Percentiles rank a stretch among this genome's conserved stretches.
Conservation (phyloP, 2,797 vertebrate genomes). For the Alfaro cultratus region DNA sequence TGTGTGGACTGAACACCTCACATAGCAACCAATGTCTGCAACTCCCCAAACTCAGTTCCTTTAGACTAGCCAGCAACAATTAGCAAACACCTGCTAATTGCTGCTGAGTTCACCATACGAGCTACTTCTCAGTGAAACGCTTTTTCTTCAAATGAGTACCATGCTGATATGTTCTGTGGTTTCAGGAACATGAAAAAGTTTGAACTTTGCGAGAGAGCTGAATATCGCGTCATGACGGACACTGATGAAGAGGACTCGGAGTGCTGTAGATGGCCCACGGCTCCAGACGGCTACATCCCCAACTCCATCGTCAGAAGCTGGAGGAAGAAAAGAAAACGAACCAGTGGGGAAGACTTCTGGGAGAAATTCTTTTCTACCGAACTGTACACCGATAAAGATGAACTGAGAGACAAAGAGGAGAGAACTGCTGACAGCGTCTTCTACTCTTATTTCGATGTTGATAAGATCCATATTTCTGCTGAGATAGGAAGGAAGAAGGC, state of each 20-base stretch:
- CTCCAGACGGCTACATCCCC: conserved; percentile 61
- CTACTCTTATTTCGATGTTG: not conserved
- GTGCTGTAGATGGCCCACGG: conserved; percentile 40
- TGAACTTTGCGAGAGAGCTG: not conserved
- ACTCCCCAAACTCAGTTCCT: no score
- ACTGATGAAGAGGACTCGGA: not conserved
- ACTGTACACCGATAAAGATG: not conserved
- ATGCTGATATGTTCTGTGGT: not conserved
- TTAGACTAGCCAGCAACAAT: no score
- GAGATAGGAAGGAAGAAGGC: not conserved
- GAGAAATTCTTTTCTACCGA: not conserved
- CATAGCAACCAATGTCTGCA: no score
- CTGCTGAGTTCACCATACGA: no score
- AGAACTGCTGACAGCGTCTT: no score
- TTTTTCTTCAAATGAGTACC: no score
- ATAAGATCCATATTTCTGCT: not conserved
- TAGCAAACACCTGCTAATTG: no score
- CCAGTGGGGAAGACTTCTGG: accelerated
- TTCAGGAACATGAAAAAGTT: not conserved
- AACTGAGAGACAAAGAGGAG: not conserved
- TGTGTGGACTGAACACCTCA: no score
- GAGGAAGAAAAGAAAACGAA: not conserved
- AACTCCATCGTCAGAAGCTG: conserved; percentile 54
- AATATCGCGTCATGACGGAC: not conserved
- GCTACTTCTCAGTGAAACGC: no score